Conservation (phyloP, 2,888 invertebrate genomes). For the Calameuta pallipes region DNA sequence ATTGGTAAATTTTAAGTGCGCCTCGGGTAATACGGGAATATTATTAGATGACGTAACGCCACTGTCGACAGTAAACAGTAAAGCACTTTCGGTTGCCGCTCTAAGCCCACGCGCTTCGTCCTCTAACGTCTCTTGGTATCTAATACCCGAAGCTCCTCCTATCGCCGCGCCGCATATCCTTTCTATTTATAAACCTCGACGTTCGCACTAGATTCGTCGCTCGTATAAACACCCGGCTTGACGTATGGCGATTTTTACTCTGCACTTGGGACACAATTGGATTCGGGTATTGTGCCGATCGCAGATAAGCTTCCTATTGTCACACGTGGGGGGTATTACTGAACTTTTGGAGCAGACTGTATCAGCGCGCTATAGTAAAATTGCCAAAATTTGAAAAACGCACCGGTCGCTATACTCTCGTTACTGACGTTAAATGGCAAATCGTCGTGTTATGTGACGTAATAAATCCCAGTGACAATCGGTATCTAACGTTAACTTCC, state of each 20-base stretch:
- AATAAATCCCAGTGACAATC: background rate
- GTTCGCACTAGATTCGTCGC: conserved; percentile 45
- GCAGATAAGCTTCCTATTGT: background rate
- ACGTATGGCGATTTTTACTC: no score
- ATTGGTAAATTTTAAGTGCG: background rate
- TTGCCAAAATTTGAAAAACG: background rate
- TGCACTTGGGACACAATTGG: no score
- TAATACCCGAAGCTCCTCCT: background rate
- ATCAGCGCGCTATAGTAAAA: background rate
- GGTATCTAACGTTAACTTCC: background rate
- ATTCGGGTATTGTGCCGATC: background rate
- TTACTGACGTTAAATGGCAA: background rate
- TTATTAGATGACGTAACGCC: conserved; percentile 9
- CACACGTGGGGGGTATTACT: background rate
- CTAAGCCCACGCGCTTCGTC: background rate
- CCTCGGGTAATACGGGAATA: background rate
- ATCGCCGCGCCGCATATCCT: conserved; percentile 8
- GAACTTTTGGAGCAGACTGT: background rate
- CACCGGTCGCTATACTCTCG: background rate
- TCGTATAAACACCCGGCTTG: background rate
- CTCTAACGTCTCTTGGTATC: background rate
- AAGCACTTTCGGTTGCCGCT: conserved; percentile 51
- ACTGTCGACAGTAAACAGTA: conserved; percentile 38
- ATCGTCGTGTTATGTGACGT: background rate
- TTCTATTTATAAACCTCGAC: conserved; percentile 39